Evolutionary conservation across 2,888 invertebrate genomes (phyloP), one percentile per base, ranked within the genome.

Genomic region (Zygogramma bicolorata): DNA sequence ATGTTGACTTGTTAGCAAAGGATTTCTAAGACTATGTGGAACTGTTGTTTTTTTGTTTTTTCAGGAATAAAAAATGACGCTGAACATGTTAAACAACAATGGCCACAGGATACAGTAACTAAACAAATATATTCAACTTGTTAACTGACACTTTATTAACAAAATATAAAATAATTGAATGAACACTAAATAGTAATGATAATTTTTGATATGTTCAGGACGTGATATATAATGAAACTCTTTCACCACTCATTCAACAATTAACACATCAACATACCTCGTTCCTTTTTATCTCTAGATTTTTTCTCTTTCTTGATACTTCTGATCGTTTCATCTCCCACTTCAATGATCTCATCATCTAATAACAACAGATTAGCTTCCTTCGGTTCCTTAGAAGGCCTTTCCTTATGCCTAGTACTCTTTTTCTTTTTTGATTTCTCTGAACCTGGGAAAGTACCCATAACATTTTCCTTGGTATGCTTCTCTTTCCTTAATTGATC

Each of bases 311-410:
- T 82, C 69, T 84, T 84, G 57, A 81, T 81, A 61, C 81, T 81
- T 69, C 84, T 84, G 40, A 79, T 79, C 18, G 18, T 8, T 73
- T 74, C 71, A 79, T 80, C 78, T 40, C 77, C 76, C 65, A 75
- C 70, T 27, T 71, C 85, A 87, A 88, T 81, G 86, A 87, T 72
- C 86, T 88, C 82, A 87, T 83, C 80, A 80, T 83, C 80, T 72
- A 81, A 85, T 81, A 67, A 79, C 77, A 80, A 82, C 67, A 70
- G 77, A 75, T 71, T 85, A 79, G 68, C 83, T 78, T 76, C 77
- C 61, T 79, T 75, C n/a, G 71, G 59, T 40, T 67, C 62, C n/a
- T 68, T 70, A 1, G 59, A 15, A 2, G 22, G 18, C 65, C 76
- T 77, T 38, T 69, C 68, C 65, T 70, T 76, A n/a, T 66, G 71